Evolutionary conservation across 2,888 invertebrate genomes (phyloP).

Genomic region (Lithophane socia): DNA sequence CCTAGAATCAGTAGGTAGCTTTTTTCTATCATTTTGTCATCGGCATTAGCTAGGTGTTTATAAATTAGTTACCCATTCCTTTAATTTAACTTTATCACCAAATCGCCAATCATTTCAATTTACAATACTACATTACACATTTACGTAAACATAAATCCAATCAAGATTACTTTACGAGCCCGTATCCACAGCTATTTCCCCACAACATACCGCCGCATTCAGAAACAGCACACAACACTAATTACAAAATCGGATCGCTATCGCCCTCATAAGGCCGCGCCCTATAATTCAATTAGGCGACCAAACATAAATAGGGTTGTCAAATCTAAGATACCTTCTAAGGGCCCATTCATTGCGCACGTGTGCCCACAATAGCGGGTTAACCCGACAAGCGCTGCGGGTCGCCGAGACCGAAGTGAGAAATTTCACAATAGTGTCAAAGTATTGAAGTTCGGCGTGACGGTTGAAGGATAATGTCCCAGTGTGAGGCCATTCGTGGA

Average conservation of each 20-base stretch:
- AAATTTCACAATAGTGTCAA: conserved; percentile 87
- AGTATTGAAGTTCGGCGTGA: conserved; percentile 85
- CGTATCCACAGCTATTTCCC: conserved; percentile 54
- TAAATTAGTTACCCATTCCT: neutral
- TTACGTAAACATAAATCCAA: conserved; percentile 47
- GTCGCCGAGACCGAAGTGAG: conserved; percentile 83
- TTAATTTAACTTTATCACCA: neutral
- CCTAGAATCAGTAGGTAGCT: too few species aligned
- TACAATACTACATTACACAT: conserved; percentile 36
- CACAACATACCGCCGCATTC: conserved; percentile 53
- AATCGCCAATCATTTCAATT: conserved; percentile 6
- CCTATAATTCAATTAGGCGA: conserved; percentile 88
- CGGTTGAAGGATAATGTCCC: conserved; percentile 83
- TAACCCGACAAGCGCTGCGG: conserved; percentile 84
- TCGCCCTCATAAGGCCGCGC: conserved; percentile 78
- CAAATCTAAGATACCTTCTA: conserved; percentile 79
- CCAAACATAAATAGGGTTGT: conserved; percentile 85
- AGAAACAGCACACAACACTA: conserved; percentile 68
- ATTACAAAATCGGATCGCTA: conserved; percentile 79
- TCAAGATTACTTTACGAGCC: conserved; percentile 46
- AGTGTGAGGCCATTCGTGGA: conserved; percentile 82
- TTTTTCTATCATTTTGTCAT: too few species aligned
- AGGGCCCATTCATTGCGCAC: conserved; percentile 86
- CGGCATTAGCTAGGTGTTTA: neutral
- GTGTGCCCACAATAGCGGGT: conserved; percentile 84